A percentile compares a stretch with the other conserved stretches of the same genome.
Evolutionary conservation across 2,888 invertebrate species (phyloP).

Genomic region (Drosophila mayaguana): DNA sequence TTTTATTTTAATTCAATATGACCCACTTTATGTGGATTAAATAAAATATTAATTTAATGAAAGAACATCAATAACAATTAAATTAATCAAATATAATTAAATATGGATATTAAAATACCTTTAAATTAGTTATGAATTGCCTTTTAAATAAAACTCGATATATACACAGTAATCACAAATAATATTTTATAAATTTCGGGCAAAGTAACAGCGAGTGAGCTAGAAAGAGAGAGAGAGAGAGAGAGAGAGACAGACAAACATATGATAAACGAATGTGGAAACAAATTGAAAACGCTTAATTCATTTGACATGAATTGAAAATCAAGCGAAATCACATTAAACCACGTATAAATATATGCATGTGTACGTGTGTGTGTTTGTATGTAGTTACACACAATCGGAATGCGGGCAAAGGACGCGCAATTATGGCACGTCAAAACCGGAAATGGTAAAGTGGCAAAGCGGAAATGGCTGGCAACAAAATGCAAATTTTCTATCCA

Average conservation of each 20-base stretch:
- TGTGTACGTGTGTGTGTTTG: neutral
- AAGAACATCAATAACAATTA: too few species aligned
- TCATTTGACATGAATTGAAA: slow-evolving; percentile 42
- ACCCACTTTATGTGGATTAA: too few species aligned
- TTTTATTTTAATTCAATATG: too few species aligned
- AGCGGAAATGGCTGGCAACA: slow-evolving; percentile 64
- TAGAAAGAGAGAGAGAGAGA: neutral
- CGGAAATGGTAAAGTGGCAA: slow-evolving; percentile 74
- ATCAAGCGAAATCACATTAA: slow-evolving; percentile 38
- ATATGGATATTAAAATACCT: too few species aligned
- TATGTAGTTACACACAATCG: slow-evolving; percentile 13
- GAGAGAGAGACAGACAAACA: neutral
- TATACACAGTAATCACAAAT: neutral
- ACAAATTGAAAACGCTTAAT: slow-evolving; percentile 42
- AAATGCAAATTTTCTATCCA: slow-evolving; percentile 67
- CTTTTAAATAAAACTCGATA: neutral
- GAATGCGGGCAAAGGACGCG: slow-evolving; percentile 32
- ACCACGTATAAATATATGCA: neutral
- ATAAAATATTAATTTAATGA: too few species aligned
- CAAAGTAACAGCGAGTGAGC: neutral
- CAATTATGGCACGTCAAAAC: slow-evolving; percentile 61
- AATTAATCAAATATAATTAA: too few species aligned
- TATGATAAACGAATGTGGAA: slow-evolving; percentile 19
- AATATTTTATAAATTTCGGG: neutral
- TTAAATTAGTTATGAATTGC: neutral